Evolutionary conservation across 1,140 invertebrate genomes (phyloP).

Genomic region (Zaprionus davidi): DNA sequence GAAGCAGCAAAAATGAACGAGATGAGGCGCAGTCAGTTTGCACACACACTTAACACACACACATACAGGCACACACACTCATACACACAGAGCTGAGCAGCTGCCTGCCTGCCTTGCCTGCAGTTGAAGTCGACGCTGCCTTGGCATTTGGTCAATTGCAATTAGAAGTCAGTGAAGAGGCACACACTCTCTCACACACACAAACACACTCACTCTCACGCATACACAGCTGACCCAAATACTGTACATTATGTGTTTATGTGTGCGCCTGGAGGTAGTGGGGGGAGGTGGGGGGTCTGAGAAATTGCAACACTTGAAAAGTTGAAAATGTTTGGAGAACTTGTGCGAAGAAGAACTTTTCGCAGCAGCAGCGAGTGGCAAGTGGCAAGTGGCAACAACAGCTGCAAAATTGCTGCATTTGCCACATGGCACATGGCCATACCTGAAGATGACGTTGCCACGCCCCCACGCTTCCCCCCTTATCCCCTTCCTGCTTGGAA

Average conservation of each 20-base stretch:
- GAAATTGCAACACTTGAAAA: conserved; percentile 81
- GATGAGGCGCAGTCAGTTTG: conserved; percentile 9
- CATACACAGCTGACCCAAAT: conserved; percentile 62
- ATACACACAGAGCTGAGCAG: conserved; percentile 13
- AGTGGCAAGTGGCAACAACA: conserved; percentile 28
- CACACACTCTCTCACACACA: not conserved
- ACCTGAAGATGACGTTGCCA: conserved; percentile 22
- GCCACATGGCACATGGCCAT: conserved; percentile 2
- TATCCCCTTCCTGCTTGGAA: not conserved
- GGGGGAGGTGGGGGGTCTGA: not conserved
- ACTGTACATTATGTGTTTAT: conserved; percentile 78
- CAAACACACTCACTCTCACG: not conserved
- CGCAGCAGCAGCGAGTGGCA: conserved; percentile 26
- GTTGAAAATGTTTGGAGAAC: conserved; percentile 78
- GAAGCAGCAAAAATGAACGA: conserved; percentile 67
- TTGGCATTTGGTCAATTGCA: conserved; percentile 74
- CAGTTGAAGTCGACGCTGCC: conserved; percentile 21
- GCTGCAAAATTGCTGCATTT: conserved; percentile 41
- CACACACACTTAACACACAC: conserved; percentile 12
- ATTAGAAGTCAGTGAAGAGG: conserved; percentile 67
- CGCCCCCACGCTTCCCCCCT: no score
- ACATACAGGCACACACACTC: not conserved
- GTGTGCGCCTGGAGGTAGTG: conserved; percentile 11
- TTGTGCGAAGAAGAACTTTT: conserved; percentile 59
- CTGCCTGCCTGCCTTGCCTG: conserved; percentile 14